Evolutionary conservation across 2,113 vertebrate genomes (phyloP), one percentile per base, ranked within the genome.

Genomic region (Perccottus glenii): DNA sequence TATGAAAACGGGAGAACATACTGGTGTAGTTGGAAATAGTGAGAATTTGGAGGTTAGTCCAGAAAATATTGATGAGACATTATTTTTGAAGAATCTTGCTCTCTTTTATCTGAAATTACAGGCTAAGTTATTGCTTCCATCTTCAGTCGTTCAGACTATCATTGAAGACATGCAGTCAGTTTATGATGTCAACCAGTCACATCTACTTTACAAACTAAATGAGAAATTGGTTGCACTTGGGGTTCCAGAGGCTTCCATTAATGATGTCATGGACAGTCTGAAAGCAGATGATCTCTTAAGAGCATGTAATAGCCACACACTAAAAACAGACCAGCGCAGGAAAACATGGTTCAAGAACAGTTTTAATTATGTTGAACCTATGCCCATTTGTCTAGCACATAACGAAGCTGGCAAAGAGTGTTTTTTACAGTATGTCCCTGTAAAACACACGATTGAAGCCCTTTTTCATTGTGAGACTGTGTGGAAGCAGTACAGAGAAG

Each of bases 101-200:
- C 64, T 48, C 6, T 70, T 73, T 77, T 63, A 74, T 46, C 43
- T 70, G 10, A 72, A 50, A 14, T 6, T 65, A 3, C 12, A 36
- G 33, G 50, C 57, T 38, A 73, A 67, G 36, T 32, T 47, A 12
- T 33, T 73, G 5, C 44, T 66, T 15, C 66, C 47, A 16, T 32
- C 66, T 5, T 60, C 49, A 33, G 43, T 67, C 12, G 66, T 66
- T 58, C 42, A 60, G 27, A 60, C 40, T 6, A 42, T 59, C 5
- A 32, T 59, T 58, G 65, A 68, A 59, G 55, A 38, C 4, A 42
- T 68, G 3, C 35, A 68, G 10, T 32, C 27, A 33, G 49, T 69
- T n/a, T 56, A 52, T 9, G 38, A 52, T 9, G 19, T 75, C 1
- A 46, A 16, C 42, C 64, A 61, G 65, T 52, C 38, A 3, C 38